phyloP scores from a whole-genome alignment of 2,797 vertebrate species.

The Limnodromus scolopaceus region DNA sequence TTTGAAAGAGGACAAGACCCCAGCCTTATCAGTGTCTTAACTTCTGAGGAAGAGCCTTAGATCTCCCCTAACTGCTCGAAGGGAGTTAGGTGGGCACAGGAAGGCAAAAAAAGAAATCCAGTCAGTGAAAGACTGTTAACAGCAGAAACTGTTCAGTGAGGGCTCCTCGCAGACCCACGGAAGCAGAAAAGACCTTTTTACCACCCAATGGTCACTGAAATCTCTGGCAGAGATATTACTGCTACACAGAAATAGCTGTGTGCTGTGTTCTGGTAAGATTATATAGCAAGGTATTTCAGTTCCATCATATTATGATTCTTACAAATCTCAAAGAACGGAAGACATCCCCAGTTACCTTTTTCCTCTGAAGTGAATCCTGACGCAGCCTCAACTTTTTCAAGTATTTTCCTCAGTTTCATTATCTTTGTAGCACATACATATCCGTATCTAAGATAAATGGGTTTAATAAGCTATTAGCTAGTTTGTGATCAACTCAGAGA shows the following conservation, averaged over 20 bases:
- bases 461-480: conserved; percentile 39
- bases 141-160: not conserved
- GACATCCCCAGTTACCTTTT: conserved; percentile 84
- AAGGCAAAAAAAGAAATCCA: not conserved
- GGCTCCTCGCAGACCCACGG: not conserved
- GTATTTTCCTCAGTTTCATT: conserved; percentile 97
- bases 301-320: not conserved
- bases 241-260: not conserved
- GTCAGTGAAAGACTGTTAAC: not conserved
- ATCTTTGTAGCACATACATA: conserved; percentile 99
- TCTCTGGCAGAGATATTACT: not conserved
- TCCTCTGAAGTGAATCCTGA: conserved; percentile 99
- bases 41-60: not conserved
- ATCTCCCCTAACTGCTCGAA: not conserved
- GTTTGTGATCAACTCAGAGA: not conserved
- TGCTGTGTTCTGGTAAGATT: not conserved
- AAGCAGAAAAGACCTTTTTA: not conserved
- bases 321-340: not conserved
- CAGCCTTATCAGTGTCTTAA: not conserved
- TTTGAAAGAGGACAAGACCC: not conserved
- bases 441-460: conserved; percentile 86
- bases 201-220: not conserved
- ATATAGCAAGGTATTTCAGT: not conserved
- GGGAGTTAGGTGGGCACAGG: not conserved
- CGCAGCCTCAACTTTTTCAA: conserved; percentile 97